Base-by-base conservation (phyloP, 23 tunicate species). In the Botrylloides violaceus region DNA sequence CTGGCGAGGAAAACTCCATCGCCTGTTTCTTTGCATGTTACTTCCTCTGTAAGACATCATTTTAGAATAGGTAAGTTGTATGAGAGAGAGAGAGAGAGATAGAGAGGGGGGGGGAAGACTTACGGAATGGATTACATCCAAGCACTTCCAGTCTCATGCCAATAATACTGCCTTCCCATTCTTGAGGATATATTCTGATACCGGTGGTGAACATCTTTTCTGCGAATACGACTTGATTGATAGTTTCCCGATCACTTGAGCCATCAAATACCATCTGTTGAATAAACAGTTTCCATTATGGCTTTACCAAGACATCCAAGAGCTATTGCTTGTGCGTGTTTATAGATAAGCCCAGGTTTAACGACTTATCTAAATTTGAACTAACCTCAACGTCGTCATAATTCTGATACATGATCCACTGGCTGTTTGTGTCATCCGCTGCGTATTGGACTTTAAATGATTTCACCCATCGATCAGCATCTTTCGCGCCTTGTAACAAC, bases 51-150 rank as follows among this genome's bases (percentile, higher is more conserved):
- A 68, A 68, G 12, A 12, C 9, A 0, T 12, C 12, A 29, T 0
- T 65, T 29, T 33, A 9, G 53, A 9, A 43, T n/a, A n/a, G n/a
- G n/a, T 24, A 1, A 60, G 29, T 29, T 32, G 25, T 0, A n/a
- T n/a, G n/a, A n/a, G n/a, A n/a, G n/a, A n/a, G 19, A 26, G 24
- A 22, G 23, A 25, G n/a, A n/a, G n/a, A n/a, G n/a, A n/a, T n/a
- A n/a, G n/a, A n/a, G n/a, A n/a, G n/a, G n/a, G n/a, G n/a, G n/a
- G n/a, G n/a, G n/a, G 15, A 36, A 37, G 15, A 81, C 89, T 70
- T 70, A 90, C 97, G 75, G 18, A 75, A 34, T 30, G 97, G 83
- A 58, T 90, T 83, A 66, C 97, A 90, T 36, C 97, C 97, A 32
- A 76, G 79, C 29, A 90, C 4, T 32, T 90, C 97, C 59, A 83